Base-by-base conservation (phyloP, 2,113 vertebrate species). In the Zosterops japonicus region DNA sequence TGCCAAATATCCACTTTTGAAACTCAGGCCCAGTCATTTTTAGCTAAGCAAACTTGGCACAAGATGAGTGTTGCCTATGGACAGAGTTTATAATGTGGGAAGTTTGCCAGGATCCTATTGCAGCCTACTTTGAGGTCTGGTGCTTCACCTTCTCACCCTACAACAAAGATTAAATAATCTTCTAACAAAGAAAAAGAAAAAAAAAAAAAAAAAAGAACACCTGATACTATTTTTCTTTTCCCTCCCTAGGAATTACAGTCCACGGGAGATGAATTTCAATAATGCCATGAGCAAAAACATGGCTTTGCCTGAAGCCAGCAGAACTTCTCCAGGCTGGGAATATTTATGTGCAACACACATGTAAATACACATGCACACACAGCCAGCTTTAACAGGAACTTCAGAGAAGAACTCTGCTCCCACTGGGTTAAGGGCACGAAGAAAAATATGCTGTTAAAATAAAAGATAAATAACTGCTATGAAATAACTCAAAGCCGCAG, bases 81-180 rank as follows among this genome's bases (percentile, higher is more conserved):
- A 94, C 55, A 71, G 67, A 89, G 75, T 97, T 97, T 96, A 96
- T 90, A 96, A 75, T 0, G 8, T 71, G 80, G 76, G 82, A 69
- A 93, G 49, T 61, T 91, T 97, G 91, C 94, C 95, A 97, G 92
- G 87, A 96, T 96, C 78, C 83, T 94, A 67, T 82, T 96, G 90
- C 59, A 94, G 65, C 85, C 68, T 89, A 55, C 87, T 94, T 67
- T 90, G 84, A 95, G 91, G 87, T 97, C 85, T 81, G 89, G 85
- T 93, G 94, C 87, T 93, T 96, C 96, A 97, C 88, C 92, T 96
- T 96, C 93, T 97, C 85, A 95, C 76, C 94, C 93, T 91, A 79
- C 84, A 97, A 95, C 87, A 93, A 95, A 91, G 83, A 95, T 93
- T 91, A 95, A 95, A 89, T 49, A 33, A 60, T 47, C 53, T 93